phyloP scores from a whole-genome alignment of 2,888 invertebrate genomes.

The Meghimatium bilineatum region DNA sequence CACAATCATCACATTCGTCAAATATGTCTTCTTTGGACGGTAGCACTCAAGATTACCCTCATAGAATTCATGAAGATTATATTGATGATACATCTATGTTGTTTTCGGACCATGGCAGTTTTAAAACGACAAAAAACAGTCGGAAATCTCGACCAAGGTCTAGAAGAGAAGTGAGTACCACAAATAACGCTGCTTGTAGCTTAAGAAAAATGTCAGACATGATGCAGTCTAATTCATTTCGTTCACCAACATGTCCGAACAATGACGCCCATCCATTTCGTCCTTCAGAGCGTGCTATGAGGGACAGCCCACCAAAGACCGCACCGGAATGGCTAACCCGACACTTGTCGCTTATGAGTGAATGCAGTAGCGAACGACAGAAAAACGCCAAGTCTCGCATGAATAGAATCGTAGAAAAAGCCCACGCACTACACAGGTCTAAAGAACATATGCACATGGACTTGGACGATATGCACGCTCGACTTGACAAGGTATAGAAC shows the following conservation, averaged over 20 bases:
- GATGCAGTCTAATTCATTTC: not conserved
- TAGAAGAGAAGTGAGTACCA: not conserved
- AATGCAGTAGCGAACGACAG: constrained; percentile 19
- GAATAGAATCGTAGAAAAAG: constrained; percentile 11
- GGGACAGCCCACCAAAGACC: not conserved
- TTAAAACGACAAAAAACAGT: not conserved
- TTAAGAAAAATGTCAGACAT: not conserved
- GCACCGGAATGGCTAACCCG: constrained; percentile 16
- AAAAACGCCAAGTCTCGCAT: constrained; percentile 30
- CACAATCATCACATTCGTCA: not conserved
- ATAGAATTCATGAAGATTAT: no score
- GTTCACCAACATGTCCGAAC: not conserved
- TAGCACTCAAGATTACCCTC: not conserved
- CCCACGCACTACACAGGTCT: not conserved
- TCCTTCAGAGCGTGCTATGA: constrained; percentile 27
- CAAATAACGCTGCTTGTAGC: not conserved
- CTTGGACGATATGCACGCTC: not conserved
- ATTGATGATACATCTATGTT: no score
- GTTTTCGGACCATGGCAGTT: not conserved
- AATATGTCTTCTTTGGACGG: not conserved
- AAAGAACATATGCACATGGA: not conserved
- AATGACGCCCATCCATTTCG: not conserved
- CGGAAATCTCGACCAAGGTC: constrained; percentile 14
- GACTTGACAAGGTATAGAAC: constrained; percentile 19
- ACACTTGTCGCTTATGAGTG: constrained; percentile 28